Conservation (phyloP, 2,797 vertebrate genomes). For the Anabas testudineus region DNA sequence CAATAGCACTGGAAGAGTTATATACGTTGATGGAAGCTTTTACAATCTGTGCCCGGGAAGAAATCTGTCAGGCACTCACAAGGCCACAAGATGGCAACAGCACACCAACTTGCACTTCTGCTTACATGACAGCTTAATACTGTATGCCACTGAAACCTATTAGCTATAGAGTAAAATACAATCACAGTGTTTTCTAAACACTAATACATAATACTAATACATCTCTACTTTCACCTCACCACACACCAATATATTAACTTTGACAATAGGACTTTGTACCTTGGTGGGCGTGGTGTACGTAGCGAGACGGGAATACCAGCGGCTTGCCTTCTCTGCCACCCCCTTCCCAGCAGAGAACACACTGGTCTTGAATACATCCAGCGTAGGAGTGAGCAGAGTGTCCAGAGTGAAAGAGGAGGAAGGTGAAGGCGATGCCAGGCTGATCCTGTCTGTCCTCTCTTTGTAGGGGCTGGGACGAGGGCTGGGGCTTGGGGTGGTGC, state of each 20-base stretch:
- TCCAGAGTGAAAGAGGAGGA: slow-evolving; percentile 90
- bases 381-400: slow-evolving; percentile 89
- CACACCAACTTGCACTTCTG: neutral
- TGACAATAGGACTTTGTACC: slow-evolving; percentile 54
- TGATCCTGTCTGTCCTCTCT: slow-evolving; percentile 79
- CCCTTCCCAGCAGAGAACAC: slow-evolving; percentile 94
- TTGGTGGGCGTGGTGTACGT: slow-evolving; percentile 90
- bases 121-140: neutral
- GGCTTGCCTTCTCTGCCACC: slow-evolving; percentile 95
- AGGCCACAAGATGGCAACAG: slow-evolving; percentile 46
- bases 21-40: neutral
- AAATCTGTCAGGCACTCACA: neutral
- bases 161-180: neutral
- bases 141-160: too few species aligned
- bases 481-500: slow-evolving; percentile 76
- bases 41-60: neutral
- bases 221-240: neutral
- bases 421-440: slow-evolving; percentile 79
- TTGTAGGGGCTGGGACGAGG: slow-evolving; percentile 85
- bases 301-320: slow-evolving; percentile 92
- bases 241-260: neutral
- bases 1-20: neutral
- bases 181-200: neutral
- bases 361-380: slow-evolving; percentile 92
- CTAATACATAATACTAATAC: neutral